Conservation (phyloP, 2,888 invertebrate genomes). For the Drosophila sordidapex region DNA sequence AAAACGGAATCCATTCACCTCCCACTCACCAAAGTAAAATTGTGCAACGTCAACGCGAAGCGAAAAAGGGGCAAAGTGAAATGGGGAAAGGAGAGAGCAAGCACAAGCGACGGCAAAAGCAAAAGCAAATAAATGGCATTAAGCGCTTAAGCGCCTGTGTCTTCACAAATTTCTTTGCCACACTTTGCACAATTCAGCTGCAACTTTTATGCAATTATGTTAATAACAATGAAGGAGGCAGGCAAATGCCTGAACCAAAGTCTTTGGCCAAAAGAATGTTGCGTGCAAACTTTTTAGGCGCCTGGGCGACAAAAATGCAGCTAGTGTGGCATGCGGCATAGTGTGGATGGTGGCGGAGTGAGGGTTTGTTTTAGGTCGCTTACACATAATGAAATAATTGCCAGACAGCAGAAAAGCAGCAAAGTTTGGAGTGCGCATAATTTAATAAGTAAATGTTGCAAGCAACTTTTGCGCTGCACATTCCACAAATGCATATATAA, state of each 20-base stretch:
- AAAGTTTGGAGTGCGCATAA: slow-evolving; percentile 58
- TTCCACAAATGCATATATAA: slow-evolving; percentile 7
- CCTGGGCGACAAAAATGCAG: slow-evolving; percentile 36
- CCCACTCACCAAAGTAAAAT: slow-evolving; percentile 19
- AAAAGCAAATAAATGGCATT: slow-evolving; percentile 51
- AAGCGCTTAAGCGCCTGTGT: slow-evolving; percentile 55
- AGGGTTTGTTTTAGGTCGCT: slow-evolving; percentile 47
- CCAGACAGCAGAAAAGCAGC: slow-evolving; percentile 44
- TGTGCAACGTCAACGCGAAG: slow-evolving; percentile 52
- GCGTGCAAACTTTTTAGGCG: slow-evolving; percentile 50
- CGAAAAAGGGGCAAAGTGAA: slow-evolving; percentile 9
- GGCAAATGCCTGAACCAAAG: slow-evolving; percentile 11
- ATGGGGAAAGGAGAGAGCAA: not conserved
- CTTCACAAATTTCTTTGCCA: slow-evolving; percentile 62
- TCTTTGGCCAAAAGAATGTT: slow-evolving; percentile 29
- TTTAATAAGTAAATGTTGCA: slow-evolving; percentile 72
- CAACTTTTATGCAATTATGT: slow-evolving; percentile 78
- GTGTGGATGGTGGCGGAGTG: no score
- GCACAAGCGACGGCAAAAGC: not conserved
- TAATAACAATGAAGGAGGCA: slow-evolving; percentile 72
- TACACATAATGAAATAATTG: slow-evolving; percentile 77
- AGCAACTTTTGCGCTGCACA: slow-evolving; percentile 42
- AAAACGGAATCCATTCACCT: slow-evolving; percentile 32
- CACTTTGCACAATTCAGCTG: slow-evolving; percentile 57
- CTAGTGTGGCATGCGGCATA: slow-evolving; percentile 6